phyloP scores from a whole-genome alignment of 2,113 vertebrate species.

The Otocyon megalotis region DNA sequence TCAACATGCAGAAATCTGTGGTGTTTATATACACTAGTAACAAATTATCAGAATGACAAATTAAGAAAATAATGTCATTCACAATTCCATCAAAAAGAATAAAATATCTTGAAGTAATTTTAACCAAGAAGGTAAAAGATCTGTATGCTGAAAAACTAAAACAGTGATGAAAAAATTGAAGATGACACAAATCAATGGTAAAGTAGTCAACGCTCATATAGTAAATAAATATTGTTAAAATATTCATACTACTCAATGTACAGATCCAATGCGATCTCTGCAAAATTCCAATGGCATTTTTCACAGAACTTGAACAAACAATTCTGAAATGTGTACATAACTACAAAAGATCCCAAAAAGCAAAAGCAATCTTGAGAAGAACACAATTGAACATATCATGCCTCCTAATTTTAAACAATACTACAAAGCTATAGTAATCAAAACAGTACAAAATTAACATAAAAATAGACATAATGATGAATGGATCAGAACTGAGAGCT shows the following conservation, averaged over 20 bases:
- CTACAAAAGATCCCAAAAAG: not conserved
- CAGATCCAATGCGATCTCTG: not conserved
- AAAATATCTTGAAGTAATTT: not conserved
- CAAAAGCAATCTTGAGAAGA: not conserved
- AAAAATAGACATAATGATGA: not conserved
- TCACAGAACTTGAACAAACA: not conserved
- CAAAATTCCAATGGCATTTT: not conserved
- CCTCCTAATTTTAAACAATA: not conserved
- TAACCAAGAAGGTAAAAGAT: not conserved
- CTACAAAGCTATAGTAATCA: not conserved
- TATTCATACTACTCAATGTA: not conserved
- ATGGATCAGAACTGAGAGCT: not conserved
- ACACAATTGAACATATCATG: not conserved
- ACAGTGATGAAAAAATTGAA: not conserved
- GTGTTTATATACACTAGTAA: not conserved
- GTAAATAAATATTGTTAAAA: not conserved
- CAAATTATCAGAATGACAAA: not conserved
- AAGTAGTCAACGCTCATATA: not conserved
- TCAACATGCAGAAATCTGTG: not conserved
- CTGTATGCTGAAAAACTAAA: not conserved
- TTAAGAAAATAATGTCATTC: not conserved
- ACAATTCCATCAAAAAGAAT: not conserved
- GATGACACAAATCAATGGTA: not conserved
- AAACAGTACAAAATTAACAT: not conserved
- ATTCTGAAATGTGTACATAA: not conserved